phyloP scores from a whole-genome alignment of 1,140 invertebrate species.

The Argopecten irradians region DNA sequence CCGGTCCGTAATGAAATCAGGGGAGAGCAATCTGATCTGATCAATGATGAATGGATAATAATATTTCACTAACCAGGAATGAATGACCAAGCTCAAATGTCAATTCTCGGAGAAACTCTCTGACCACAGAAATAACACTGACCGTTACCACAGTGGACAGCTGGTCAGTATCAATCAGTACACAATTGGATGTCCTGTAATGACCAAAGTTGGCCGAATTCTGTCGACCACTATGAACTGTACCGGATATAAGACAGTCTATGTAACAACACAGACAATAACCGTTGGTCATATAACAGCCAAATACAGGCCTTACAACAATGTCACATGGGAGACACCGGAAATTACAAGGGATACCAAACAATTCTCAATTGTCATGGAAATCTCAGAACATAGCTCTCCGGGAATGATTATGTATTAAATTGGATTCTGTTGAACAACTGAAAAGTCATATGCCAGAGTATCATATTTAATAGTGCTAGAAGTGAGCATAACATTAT shows the following conservation, averaged over 20 bases:
- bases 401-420: neutral
- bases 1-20: neutral
- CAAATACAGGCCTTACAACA: neutral
- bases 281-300: neutral
- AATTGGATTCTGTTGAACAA: neutral
- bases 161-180: neutral
- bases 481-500: too few species aligned
- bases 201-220: neutral
- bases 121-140: neutral
- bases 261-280: neutral
- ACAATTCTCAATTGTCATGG: neutral
- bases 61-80: neutral
- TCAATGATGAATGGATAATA: neutral
- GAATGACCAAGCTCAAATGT: neutral
- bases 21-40: neutral
- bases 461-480: neutral
- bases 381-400: neutral
- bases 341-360: neutral
- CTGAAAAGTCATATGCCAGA: neutral
- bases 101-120: neutral
- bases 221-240: neutral
- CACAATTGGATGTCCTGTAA: conserved; percentile 7
- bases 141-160: too few species aligned
- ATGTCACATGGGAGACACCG: neutral
- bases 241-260: neutral